A percentile compares a stretch with the other conserved stretches of the same genome.
These are phyloP conservation scores for Drosophila pachea DNA, from an alignment of 1,140 invertebrate genomes.

Conservation along the genomic window DNA sequence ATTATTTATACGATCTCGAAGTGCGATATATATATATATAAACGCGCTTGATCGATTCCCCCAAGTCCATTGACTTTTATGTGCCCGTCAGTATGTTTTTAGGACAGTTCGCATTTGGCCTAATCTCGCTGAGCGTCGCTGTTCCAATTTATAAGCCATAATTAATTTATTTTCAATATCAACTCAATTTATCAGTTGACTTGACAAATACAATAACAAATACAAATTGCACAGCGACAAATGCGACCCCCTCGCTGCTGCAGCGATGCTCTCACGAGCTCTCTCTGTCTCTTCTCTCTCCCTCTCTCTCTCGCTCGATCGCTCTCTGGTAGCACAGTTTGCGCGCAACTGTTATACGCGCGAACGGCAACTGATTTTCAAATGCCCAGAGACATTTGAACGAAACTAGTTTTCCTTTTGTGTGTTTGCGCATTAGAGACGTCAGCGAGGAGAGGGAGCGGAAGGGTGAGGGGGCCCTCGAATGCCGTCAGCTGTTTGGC, in stretches of 20 bases:
- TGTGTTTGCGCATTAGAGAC: conserved; percentile 35
- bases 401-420: conserved; percentile 68
- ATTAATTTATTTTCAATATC: conserved; percentile 78
- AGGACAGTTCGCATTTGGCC: background rate
- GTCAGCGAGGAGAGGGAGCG: conserved; percentile 8
- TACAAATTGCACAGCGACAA: conserved; percentile 55
- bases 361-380: conserved; percentile 44
- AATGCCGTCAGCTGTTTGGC: conserved; percentile 58
- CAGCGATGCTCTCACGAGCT: background rate
- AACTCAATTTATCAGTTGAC: conserved; percentile 76
- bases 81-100: background rate
- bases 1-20: background rate
- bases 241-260: background rate
- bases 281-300: conserved; percentile 10
- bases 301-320: conserved; percentile 7
- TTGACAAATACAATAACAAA: conserved; percentile 72
- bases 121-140: conserved; percentile 14
- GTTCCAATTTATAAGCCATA: conserved; percentile 55
- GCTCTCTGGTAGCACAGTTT: conserved; percentile 51
- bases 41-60: conserved; percentile 3
- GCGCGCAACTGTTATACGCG: conserved; percentile 40
- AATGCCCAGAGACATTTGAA: conserved; percentile 58
- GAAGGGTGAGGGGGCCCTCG: background rate
- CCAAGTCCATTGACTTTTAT: background rate
- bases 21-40: conserved; percentile 19